Conservation (phyloP, 2,888 invertebrate species). For the Pterobdella sp. region DNA sequence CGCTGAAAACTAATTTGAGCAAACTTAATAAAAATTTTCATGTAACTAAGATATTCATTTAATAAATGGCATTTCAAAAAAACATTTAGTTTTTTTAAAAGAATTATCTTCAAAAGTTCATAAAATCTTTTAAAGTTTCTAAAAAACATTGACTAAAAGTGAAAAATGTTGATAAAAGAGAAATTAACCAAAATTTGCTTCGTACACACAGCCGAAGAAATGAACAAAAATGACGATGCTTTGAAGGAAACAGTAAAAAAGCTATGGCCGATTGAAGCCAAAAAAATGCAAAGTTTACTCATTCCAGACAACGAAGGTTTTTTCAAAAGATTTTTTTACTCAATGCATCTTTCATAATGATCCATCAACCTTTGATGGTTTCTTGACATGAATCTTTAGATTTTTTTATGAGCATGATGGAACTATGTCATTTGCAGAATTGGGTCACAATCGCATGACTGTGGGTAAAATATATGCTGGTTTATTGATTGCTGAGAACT, state of each 20-base stretch:
- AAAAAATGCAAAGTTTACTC: slow-evolving; percentile 88
- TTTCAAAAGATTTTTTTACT: neutral
- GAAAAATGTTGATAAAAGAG: too few species aligned
- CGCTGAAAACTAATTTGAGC: too few species aligned
- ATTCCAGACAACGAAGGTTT: slow-evolving; percentile 75
- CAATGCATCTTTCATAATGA: neutral
- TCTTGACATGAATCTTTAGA: neutral
- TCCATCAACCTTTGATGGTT: neutral
- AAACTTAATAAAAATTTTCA: too few species aligned
- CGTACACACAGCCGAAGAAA: slow-evolving; percentile 88
- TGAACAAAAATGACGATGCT: slow-evolving; percentile 97
- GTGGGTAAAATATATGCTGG: slow-evolving; percentile 98
- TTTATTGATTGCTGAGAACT: slow-evolving; percentile 90
- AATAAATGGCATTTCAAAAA: too few species aligned
- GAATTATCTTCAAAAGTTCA: too few species aligned
- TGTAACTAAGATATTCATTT: too few species aligned
- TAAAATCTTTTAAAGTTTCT: too few species aligned
- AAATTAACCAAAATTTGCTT: too few species aligned
- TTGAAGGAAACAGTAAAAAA: slow-evolving; percentile 84
- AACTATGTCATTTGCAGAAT: slow-evolving; percentile 37
- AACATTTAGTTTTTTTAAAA: too few species aligned
- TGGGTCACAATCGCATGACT: slow-evolving; percentile 71
- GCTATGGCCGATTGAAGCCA: slow-evolving; percentile 97
- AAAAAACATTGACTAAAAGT: too few species aligned
- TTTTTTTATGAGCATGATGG: neutral